Evolutionary conservation across 2,113 vertebrate genomes (phyloP).

Genomic region (Neodon shergylaensis): DNA sequence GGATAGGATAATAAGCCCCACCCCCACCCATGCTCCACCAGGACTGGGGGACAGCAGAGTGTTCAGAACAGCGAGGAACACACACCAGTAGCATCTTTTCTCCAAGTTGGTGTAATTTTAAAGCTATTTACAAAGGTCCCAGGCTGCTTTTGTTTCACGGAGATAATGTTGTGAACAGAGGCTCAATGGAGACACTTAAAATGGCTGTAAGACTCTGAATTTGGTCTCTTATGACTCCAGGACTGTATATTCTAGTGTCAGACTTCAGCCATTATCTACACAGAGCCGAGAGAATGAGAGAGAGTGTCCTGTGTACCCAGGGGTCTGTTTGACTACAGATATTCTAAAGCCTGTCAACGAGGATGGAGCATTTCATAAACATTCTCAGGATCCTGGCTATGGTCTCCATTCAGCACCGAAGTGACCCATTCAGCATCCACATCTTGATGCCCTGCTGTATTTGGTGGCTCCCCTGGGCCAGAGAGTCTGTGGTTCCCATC

Average conservation of each 20-base stretch:
- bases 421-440: background rate
- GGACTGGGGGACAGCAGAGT: background rate
- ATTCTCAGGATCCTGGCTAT: background rate
- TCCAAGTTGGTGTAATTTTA: background rate
- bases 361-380: background rate
- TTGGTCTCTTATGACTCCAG: background rate
- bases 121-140: background rate
- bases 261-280: background rate
- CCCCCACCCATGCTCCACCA: accelerated
- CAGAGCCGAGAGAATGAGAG: background rate
- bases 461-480: too few species aligned
- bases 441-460: accelerated
- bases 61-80: background rate
- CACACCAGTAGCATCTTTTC: background rate
- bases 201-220: background rate
- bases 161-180: background rate
- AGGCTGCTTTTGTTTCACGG: background rate
- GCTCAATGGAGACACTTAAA: background rate
- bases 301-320: background rate
- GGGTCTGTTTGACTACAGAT: background rate
- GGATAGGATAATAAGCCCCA: background rate
- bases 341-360: background rate
- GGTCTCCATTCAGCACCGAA: background rate
- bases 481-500: background rate
- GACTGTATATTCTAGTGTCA: background rate